Percentiles rank a stretch among this genome's conserved stretches.
phyloP scores from a whole-genome alignment of 1,140 invertebrate genomes.

The Periplaneta americana region DNA sequence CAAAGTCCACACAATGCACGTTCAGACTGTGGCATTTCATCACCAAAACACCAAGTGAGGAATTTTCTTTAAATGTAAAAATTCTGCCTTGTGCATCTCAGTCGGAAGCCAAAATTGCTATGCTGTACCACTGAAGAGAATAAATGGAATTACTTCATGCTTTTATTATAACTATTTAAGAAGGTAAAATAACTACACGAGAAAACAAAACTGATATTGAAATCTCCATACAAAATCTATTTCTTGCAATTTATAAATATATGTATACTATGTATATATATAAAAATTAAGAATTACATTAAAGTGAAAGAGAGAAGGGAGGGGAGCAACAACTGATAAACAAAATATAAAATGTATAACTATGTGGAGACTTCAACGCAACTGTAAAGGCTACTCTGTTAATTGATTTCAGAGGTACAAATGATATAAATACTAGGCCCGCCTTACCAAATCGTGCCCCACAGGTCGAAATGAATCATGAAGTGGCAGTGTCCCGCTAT shows the following conservation, averaged over 20 bases:
- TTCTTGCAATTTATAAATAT: background rate
- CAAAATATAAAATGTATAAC: background rate
- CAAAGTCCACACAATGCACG: background rate
- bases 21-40: background rate
- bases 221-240: background rate
- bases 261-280: too few relatives aligned
- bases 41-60: background rate
- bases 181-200: background rate
- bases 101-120: background rate
- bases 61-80: background rate
- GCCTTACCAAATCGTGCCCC: background rate
- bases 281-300: background rate
- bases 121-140: background rate
- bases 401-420: background rate
- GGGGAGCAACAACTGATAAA: background rate
- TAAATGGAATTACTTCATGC: background rate
- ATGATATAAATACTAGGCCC: background rate
- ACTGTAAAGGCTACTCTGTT: background rate
- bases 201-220: background rate
- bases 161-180: too few relatives aligned
- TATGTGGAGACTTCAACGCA: background rate
- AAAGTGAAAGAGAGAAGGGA: background rate
- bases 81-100: background rate
- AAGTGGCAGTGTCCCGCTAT: background rate
- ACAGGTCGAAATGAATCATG: background rate